Evolutionary conservation across 2,113 vertebrate species (phyloP), one percentile per base, ranked within the genome.

Genomic region (Gymnogyps californianus): DNA sequence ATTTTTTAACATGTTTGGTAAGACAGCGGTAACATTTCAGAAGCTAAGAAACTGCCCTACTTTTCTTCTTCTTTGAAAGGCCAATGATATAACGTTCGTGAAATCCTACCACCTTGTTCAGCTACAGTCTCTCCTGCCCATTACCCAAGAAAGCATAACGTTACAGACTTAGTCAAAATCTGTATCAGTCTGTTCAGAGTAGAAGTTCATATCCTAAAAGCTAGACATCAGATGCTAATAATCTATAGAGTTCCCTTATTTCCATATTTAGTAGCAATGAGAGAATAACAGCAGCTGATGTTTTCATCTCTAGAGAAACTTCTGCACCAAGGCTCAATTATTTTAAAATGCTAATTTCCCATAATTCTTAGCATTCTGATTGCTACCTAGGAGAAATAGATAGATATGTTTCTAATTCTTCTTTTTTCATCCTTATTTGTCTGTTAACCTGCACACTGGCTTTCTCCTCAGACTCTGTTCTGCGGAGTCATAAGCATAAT

Each of bases 21-120:
- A 90, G 80, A 61, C 51, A 71, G 52, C 89, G 74, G 49, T 91
- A 97, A 67, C 66, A n/a, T 77, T 94, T 93, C 77, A 65, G 77
- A 81, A 82, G 84, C 61, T 81, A 75, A 88, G 57, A 66, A 89
- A 51, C 67, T 76, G 52, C 47, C 84, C 88, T 96, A 89, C 58
- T 94, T 96, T 78, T 83, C 86, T 49, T 34, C 29, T 71, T 82
- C 71, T 91, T 93, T 93, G 66, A 95, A 85, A 95, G 88, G 87
- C 72, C 76, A 92, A 38, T 94, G 91, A 92, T 87, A 55, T 62
- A 95, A 59, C 0, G 2, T 66, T 90, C 26, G 32, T 25, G 34
- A 85, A 96, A 93, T 78, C 65, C 38, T 62, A 19, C 75, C 78
- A 89, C 86, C 69, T 58, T 83, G 61, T 85, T 95, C 51, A 91